Conservation (phyloP, 2,113 vertebrate genomes). For the Nettapus auritus region DNA sequence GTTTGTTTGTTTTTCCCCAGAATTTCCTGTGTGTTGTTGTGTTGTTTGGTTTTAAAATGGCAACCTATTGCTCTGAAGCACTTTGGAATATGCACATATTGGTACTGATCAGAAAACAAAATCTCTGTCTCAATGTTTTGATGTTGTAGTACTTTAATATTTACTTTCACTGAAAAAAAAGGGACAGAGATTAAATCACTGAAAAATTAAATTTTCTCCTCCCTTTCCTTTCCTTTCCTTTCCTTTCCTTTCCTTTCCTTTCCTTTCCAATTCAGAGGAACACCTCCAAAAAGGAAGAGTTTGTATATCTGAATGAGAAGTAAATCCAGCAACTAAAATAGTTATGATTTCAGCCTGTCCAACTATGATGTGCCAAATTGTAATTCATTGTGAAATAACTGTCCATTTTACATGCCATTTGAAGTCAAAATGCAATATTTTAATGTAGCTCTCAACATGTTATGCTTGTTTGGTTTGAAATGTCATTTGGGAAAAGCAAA, state of each 20-base stretch:
- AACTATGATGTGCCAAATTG: background rate
- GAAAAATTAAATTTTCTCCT: too few species aligned
- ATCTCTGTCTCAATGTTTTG: background rate
- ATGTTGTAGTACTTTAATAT: background rate
- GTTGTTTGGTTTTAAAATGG: background rate
- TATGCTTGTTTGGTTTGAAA: background rate
- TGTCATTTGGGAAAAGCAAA: background rate
- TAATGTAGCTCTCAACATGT: background rate
- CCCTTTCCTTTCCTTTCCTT: too few species aligned
- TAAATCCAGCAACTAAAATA: background rate
- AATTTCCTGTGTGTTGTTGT: background rate
- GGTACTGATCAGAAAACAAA: background rate
- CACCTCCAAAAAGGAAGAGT: background rate
- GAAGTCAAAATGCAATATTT: background rate
- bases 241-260: too few species aligned
- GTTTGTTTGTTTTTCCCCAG: background rate
- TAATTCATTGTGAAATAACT: constrained; percentile 3
- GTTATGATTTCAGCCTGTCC: background rate
- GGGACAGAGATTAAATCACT: too few species aligned
- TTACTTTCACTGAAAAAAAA: background rate
- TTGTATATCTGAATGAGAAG: background rate
- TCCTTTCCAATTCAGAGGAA: background rate
- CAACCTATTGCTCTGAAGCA: accelerated
- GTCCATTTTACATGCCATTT: background rate
- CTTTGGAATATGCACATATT: background rate